Base-by-base conservation (phyloP, 2,797 vertebrate genomes). In the Tokudaia muenninki region DNA sequence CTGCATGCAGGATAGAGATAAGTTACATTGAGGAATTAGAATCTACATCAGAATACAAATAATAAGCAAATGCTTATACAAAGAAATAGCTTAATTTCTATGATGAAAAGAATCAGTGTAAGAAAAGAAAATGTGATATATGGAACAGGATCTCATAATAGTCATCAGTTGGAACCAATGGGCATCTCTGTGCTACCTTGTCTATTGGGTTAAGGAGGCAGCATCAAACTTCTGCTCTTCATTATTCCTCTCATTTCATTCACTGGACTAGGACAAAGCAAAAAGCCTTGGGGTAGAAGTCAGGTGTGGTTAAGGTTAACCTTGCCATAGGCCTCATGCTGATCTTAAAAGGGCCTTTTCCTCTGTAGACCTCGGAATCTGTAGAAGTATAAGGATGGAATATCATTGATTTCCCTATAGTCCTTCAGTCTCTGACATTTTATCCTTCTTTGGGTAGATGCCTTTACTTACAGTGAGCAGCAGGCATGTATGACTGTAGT, bases 401-500 rank as follows among this genome's bases (percentile, higher is more conserved):
- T 87, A 77, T 37, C 41, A 22, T 22, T 1, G 5, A 4, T 44
- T 63, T 65, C 47, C 9, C 77, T 8, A n/a, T 26, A 90, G 87
- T 81, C 90, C 92, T 97, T n/a, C 77, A 92, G 72, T 22, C 26
- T 1, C 91, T 95, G 72, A 74, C 90, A 94, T 95, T 95, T 95
- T 87, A 6, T 57, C 87, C 37, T 93, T 95, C 83, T 88, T 21
- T 0, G 0, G 94, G 80, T 79, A 92, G 92, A 91, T 92, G 89
- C 93, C 87, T 90, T 90, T 24, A 84, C 89, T 93, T 22, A 55
- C 63, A 65, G 83, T 47, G 47, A 97, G 92, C 94, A 97, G 95
- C 78, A 93, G 90, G 95, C 90, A 44, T 37, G 82, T 55, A 63
- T 82, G 94, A 94, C 96, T 87, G 55, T 74, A 82, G 67, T 52